Conservation (phyloP, 2,113 vertebrate species). For the Hydrolagus affinis region DNA sequence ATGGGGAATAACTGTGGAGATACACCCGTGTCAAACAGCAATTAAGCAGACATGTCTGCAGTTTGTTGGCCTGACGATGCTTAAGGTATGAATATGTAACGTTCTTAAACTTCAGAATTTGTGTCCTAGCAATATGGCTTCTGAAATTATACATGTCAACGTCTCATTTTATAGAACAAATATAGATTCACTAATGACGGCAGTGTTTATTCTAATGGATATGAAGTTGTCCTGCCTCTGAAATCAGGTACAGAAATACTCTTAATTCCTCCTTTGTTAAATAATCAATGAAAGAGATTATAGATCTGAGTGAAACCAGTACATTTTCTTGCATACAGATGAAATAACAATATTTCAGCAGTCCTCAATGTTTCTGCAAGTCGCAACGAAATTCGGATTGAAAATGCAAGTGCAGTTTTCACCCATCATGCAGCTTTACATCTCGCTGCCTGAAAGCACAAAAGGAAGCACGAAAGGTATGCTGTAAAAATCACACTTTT, state of each 20-base stretch:
- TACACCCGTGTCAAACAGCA: conserved; percentile 38
- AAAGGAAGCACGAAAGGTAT: conserved; percentile 39
- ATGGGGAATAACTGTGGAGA: conserved; percentile 41
- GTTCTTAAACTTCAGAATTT: conserved; percentile 33
- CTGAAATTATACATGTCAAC: not conserved
- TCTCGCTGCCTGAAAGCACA: conserved; percentile 41
- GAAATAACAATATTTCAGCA: conserved; percentile 51
- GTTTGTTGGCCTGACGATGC: conserved; percentile 40
- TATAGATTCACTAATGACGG: conserved; percentile 42
- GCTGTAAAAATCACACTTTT: not conserved
- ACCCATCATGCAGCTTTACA: conserved; percentile 56
- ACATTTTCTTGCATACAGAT: conserved; percentile 42
- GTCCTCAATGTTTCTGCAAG: conserved; percentile 56
- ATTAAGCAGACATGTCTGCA: conserved; percentile 42
- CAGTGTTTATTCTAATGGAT: conserved; percentile 33
- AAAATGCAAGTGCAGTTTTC: conserved; percentile 53
- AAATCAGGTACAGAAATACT: not conserved
- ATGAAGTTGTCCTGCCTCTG: not conserved
- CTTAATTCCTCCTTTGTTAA: not conserved
- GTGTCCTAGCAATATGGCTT: not conserved
- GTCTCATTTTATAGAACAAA: conserved; percentile 33
- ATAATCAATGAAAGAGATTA: not conserved
- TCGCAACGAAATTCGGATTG: conserved; percentile 49
- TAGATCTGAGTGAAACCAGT: conserved; percentile 13
- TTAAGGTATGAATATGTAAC: conserved; percentile 40